Evolutionary conservation across 2,797 vertebrate species (phyloP), one percentile per base, ranked within the genome.

Genomic region (Tamandua tetradactyla): DNA sequence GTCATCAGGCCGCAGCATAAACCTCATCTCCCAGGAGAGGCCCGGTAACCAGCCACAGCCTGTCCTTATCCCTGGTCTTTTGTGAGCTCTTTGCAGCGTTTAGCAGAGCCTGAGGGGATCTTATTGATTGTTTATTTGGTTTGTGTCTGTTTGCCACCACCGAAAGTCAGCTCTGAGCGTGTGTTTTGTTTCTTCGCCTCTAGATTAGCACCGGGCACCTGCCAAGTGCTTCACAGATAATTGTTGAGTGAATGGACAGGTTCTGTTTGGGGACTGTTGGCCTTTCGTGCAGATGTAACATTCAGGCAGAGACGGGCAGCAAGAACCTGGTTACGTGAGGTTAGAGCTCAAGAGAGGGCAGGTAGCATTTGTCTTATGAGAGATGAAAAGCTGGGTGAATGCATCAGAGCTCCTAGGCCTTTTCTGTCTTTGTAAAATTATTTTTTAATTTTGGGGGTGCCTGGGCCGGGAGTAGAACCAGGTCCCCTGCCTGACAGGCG

Each of bases 91-190:
- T 85, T 52, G 74, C 15, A 35, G 40, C 30, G 44, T 20, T 87
- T 78, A 27, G 42, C n/a, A 17, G 62, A 30, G 59, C 78, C 80
- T 88, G 47, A 61, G 57, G 30, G 35, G 59, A 69, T 42, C 81
- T 84, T 71, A n/a, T 52, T 76, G 49, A 15, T 64, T 74, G 61
- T 62, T 64, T 71, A 57, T 5, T 47, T n/a, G 47, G 91, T 82
- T 83, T 94, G 55, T 86, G 57, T 96, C 84, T 81, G 35, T 88
- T 97, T 94, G 44, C 25, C 20, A 81, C 30, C 64, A 90, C 14
- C 72, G 74, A 82, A 86, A 93, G 11, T 59, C 37, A 80, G 13
- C 49, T 44, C 62, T 40, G 49, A 44, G 62, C 57, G 32, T 23
- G 1, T 62, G 72, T 40, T 72, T 84, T 18, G 7, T n/a, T 91